phyloP scores from a whole-genome alignment of 2,888 invertebrate species.

The Ophion slaviceki region DNA sequence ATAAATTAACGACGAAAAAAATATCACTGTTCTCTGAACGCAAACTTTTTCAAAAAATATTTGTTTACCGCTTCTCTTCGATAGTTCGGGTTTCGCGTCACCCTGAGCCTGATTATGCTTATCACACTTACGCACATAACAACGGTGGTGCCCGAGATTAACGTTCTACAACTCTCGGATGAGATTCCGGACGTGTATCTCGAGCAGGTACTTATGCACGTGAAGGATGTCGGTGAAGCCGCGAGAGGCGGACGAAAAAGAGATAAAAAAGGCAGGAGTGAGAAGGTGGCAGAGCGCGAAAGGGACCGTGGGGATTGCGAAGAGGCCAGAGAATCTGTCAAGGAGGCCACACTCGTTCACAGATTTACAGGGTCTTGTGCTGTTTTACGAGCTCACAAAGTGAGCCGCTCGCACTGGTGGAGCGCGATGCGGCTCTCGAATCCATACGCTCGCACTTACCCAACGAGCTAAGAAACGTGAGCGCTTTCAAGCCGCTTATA shows the following conservation, averaged over 20 bases:
- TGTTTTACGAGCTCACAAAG: conserved; percentile 83
- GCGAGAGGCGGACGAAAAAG: conserved; percentile 44
- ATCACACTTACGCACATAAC: conserved; percentile 19
- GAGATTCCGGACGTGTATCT: conserved; percentile 22
- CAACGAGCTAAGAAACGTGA: conserved; percentile 43
- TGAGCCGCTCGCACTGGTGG: conserved; percentile 75
- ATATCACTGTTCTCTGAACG: too few relatives aligned
- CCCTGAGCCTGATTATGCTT: conserved; percentile 18
- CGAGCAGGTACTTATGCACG: conserved; percentile 45
- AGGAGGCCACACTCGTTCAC: conserved; percentile 79
- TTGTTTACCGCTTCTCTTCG: not conserved
- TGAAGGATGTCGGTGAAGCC: conserved; percentile 43
- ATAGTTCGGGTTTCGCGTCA: not conserved
- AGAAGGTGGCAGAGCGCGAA: conserved; percentile 64
- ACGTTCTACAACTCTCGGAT: conserved; percentile 30
- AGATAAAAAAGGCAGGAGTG: conserved; percentile 48
- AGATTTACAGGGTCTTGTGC: conserved; percentile 81
- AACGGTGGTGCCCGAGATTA: conserved; percentile 24
- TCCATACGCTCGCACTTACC: conserved; percentile 38
- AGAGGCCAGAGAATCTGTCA: conserved; percentile 77
- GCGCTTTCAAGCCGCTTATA: conserved; percentile 73
- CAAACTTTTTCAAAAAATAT: not conserved
- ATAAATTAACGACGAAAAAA: too few relatives aligned
- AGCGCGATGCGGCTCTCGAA: conserved; percentile 62
- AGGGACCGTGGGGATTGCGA: conserved; percentile 64